A percentile compares a stretch with the other conserved stretches of the same genome.
phyloP scores from a whole-genome alignment of 1,140 invertebrate species.

The Hyles vespertilio region DNA sequence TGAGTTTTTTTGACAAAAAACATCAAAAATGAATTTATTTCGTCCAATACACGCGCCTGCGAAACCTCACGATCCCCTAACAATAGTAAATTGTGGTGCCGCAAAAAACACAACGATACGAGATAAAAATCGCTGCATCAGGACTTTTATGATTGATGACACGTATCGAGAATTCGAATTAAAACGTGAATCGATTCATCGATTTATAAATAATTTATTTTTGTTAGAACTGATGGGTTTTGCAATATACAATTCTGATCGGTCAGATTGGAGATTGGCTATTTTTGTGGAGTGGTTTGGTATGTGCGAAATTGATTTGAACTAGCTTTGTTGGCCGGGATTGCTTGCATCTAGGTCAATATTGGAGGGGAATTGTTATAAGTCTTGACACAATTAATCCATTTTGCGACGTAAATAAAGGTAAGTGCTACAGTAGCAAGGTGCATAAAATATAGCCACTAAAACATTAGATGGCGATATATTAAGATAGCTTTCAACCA shows the following conservation, averaged over 20 bases:
- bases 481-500: too few relatives aligned
- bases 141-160: constrained; percentile 59
- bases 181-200: constrained; percentile 52
- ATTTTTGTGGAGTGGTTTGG: constrained; percentile 7
- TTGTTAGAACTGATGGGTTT: constrained; percentile 25
- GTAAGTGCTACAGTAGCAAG: too few relatives aligned
- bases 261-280: constrained; percentile 1
- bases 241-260: constrained; percentile 2
- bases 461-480: too few relatives aligned
- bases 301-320: neutral
- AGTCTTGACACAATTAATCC: too few relatives aligned
- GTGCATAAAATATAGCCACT: too few relatives aligned
- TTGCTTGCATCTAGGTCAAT: too few relatives aligned
- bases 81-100: constrained; percentile 61
- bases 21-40: too few relatives aligned
- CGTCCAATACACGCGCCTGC: too few relatives aligned
- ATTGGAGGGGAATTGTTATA: too few relatives aligned
- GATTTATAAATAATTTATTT: constrained; percentile 57
- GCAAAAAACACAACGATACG: constrained; percentile 37
- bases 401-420: too few relatives aligned
- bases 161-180: constrained; percentile 48
- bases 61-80: constrained; percentile 17
- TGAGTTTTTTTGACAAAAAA: too few relatives aligned
- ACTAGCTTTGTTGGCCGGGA: too few relatives aligned
- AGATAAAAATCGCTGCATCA: constrained; percentile 48